phyloP scores from a whole-genome alignment of 2,113 vertebrate species.

The Scophthalmus maximus region DNA sequence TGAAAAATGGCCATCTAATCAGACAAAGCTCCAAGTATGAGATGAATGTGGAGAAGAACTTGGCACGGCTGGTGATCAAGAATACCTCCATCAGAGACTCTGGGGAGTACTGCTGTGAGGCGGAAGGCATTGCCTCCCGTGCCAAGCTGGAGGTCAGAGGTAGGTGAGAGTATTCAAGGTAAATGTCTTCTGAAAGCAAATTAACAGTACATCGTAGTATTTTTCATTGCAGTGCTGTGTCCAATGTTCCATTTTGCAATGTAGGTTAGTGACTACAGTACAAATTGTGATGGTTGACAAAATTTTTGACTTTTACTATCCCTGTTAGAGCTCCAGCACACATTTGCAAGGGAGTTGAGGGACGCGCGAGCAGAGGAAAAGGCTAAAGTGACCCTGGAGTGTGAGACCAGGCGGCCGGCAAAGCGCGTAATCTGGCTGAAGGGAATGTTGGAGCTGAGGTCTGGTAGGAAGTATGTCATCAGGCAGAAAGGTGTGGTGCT shows the following conservation, averaged over 20 bases:
- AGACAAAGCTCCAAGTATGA: conserved; percentile 87
- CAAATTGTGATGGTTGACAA: not conserved
- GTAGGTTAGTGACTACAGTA: not conserved
- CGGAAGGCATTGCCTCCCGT: conserved; percentile 82
- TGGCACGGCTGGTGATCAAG: conserved; percentile 83
- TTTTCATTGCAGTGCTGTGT: not conserved
- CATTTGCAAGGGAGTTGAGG: conserved; percentile 86
- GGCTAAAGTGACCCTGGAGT: conserved; percentile 83
- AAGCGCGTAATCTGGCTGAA: conserved; percentile 88
- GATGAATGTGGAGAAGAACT: conserved; percentile 80
- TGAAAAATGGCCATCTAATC: conserved; percentile 88
- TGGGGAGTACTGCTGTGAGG: conserved; percentile 91
- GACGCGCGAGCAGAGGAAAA: conserved; percentile 86
- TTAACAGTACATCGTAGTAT: not conserved
- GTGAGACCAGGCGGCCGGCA: conserved; percentile 84
- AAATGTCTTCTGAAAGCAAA: not conserved
- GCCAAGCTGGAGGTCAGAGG: conserved; percentile 90
- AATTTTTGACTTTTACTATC: not conserved
- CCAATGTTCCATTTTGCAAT: not conserved
- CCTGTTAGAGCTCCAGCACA: conserved; percentile 87
- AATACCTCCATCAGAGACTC: conserved; percentile 85
- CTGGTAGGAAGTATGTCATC: conserved; percentile 83
- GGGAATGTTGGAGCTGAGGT: conserved; percentile 85
- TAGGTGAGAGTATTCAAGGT: conserved; percentile 55
- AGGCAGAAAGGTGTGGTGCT: conserved; percentile 85